Base-by-base conservation (phyloP, 2,888 invertebrate species). In the Thecocarcelia acutangulata region DNA sequence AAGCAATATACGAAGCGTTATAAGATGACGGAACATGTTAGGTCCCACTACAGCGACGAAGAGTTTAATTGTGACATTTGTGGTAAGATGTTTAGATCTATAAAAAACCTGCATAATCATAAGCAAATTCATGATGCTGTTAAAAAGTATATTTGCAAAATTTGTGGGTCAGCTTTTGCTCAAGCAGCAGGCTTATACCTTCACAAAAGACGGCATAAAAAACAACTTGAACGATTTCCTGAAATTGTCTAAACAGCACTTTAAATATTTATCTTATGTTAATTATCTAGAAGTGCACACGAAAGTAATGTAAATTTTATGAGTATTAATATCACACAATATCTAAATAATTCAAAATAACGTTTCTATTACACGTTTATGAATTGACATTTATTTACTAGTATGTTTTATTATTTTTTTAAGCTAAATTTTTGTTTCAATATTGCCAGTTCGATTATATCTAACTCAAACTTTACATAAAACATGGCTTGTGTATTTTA, bases 121-220 rank as follows among this genome's bases (percentile, higher is more conserved):
- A 88, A 89, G 64, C 90, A 90, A 83, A 88, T 90, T 42, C 89
- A 90, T 64, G 90, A 89, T 56, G 88, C 87, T 37, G 85, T 90
- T 15, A 90, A 90, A 79, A 87, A 88, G 70, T 90, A 90, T 66
- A 86, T 90, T 59, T 90, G 89, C 79, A 89, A 89, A 84, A 87
- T 90, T 64, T 90, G 89, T 75, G 90, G 89, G 13, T 90, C 90
- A 28, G 90, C 90, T 46, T 90, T 90, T 83, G 89, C 89, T 37
- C 89, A 90, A 74, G 90, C 90, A 12, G 89, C 89, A 33, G 89
- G 89, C 19, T 85, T 90, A 37, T 90, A 90, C 85, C 86, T 90
- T 37, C 89, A 90, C 79, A 90, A 89, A 80, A 85, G 88, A 4
- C 86, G 88, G 15, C 88, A 89, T 79, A 89, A 88, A 83, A 86